Base-by-base conservation (phyloP, 2,888 invertebrate genomes). In the Oscheius onirici region DNA sequence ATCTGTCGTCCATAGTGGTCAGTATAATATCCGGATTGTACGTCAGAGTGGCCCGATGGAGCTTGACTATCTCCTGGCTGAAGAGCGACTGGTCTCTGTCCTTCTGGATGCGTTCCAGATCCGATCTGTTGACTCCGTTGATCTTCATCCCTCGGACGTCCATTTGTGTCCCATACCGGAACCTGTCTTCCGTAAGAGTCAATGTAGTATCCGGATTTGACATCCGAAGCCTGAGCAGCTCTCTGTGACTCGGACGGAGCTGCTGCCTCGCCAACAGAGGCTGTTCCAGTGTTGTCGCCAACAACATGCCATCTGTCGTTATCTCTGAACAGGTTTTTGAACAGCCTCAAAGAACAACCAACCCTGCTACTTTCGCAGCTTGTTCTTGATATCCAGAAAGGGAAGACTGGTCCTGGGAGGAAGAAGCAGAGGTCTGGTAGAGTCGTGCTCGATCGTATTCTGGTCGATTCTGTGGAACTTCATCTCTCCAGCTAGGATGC, bases 291-390 rank as follows among this genome's bases (percentile, higher is more conserved):
- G 34, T 8, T 49, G 34, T 63, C 63, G 1, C 61, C 61, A 22
- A 61, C 61, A 20, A 49, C 63, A 20, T 63, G 63, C 63, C 63
- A 63, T 11, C 63, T 49, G 13, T 63, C 63, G 34, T 49, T 63
- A 46, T 58, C 58, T n/a, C 58, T 58, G 58, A 58, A 58, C 15
- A 8, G 3, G 8, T 8, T 34, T 46, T 46, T 17, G 3, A 34
- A 8, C 3, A 0, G 0, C 5, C 20, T 46, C 20, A 46, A 46
- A 10, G 20, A 46, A 46, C 15, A 13, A 52, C 52, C 24, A 13
- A 52, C 52, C 52, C 52, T 20, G 22, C 13, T 13, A 52, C 52
- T 52, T 13, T 24, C 3, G 17, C 52, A 8, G 52, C 52, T 22
- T 52, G 52, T 52, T 52, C 52, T 13, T 58, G 41, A n/a, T 58